A percentile compares a stretch with the other conserved stretches of the same genome.
Evolutionary conservation across 2,888 invertebrate genomes (phyloP).

Genomic region (Morpho achilles): DNA sequence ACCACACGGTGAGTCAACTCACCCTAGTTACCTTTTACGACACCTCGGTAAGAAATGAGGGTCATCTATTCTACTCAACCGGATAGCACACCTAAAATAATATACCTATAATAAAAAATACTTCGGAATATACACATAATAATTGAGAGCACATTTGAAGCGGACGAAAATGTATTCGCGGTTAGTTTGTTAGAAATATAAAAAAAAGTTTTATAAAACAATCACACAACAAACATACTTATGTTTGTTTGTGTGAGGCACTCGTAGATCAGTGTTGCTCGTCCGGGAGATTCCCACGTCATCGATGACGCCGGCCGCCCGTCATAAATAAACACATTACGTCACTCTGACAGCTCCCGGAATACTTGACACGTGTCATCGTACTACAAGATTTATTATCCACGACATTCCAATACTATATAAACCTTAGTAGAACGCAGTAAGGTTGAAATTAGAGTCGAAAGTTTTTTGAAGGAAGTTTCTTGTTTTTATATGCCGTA

Average conservation of each 20-base stretch:
- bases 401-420: constrained; percentile 18
- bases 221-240: neutral
- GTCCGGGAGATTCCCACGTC: constrained; percentile 50
- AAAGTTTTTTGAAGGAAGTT: constrained; percentile 18
- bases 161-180: too few relatives aligned
- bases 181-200: neutral
- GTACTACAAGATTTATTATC: constrained; percentile 46
- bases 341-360: constrained; percentile 65
- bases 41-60: too few relatives aligned
- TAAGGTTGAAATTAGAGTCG: constrained; percentile 32
- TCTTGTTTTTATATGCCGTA: constrained; percentile 33
- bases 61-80: too few relatives aligned
- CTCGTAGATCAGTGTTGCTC: constrained; percentile 26
- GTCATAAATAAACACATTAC: constrained; percentile 68
- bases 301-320: constrained; percentile 44
- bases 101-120: too few relatives aligned
- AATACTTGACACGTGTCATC: constrained; percentile 62
- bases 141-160: too few relatives aligned
- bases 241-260: neutral
- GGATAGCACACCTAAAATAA: too few relatives aligned
- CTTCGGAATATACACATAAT: too few relatives aligned
- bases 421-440: constrained; percentile 19
- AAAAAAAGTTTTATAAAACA: neutral
- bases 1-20: too few relatives aligned
- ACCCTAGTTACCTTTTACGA: too few relatives aligned